Base-by-base conservation (phyloP, 2,113 vertebrate genomes). In the Columba livia region DNA sequence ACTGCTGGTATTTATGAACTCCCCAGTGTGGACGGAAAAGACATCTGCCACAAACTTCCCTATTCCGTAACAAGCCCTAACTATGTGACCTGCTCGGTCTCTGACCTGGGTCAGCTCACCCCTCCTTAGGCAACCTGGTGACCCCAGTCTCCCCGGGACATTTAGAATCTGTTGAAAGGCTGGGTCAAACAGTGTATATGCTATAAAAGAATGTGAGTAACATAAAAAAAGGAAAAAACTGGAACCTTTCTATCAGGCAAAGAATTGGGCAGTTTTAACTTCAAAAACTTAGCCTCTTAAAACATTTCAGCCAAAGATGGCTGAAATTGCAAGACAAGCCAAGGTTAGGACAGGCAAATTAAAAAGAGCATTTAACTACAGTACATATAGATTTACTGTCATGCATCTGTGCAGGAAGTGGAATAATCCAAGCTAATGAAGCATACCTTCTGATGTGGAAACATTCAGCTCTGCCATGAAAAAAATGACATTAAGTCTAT, bases 401-500 rank as follows among this genome's bases (percentile, higher is more conserved):
- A 65, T 81, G 95, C 73, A 91, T 93, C 58, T 89, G 89, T 65
- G 74, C 73, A 95, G 89, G 77, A 93, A 84, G 56, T 71, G 28
- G 94, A 95, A 81, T 93, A 95, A 97, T 79, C 78, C 84, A 95
- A 94, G 77, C 74, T 88, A 95, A 96, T 95, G 97, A 97, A 95
- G 92, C 58, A 79, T 95, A 54, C 21, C 79, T 88, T 92, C 74
- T 89, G 84, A 96, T 9, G 66, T 58, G 51, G 90, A 95, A 95
- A 94, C 53, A 91, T 75, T 96, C 78, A 64, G 47, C 57, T 93
- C 57, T 91, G 69, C 84, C 89, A 93, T 50, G 88, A 60, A 91
- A 94, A 94, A 90, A 97, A 75, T 54, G 40, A 84, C 80, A 79
- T 72, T 82, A 97, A 85, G 71, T 85, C 70, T 91, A 89, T 65